Percentiles rank a stretch among this genome's conserved stretches.
These are phyloP conservation scores for Leptopilina myrica DNA, from an alignment of 2,888 invertebrate genomes.

Conservation along the genomic window DNA sequence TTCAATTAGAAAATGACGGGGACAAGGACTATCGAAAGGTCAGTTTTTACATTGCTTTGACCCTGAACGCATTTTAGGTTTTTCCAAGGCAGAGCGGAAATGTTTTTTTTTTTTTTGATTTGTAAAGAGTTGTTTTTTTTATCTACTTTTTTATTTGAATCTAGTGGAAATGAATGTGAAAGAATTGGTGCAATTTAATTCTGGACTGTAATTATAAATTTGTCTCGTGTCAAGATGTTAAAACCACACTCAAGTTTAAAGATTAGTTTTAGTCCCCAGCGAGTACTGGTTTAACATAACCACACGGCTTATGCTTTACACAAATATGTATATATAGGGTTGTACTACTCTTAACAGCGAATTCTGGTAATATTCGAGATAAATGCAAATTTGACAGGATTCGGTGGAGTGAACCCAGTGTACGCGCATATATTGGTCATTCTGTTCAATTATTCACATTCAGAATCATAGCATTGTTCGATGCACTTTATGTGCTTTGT, in stretches of 20 bases:
- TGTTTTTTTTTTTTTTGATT: too few species aligned
- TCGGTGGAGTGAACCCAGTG: slow-evolving; percentile 11
- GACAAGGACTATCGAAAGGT: slow-evolving; percentile 4
- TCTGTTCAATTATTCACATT: slow-evolving; percentile 18
- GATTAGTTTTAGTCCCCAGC: too few species aligned
- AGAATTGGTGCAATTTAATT: too few species aligned
- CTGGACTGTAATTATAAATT: too few species aligned
- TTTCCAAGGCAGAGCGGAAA: background rate
- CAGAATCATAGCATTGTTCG: slow-evolving; percentile 5
- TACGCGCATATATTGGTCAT: background rate
- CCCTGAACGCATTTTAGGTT: background rate
- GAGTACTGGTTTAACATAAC: too few species aligned
- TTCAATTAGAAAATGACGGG: slow-evolving; percentile 10
- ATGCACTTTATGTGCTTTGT: background rate
- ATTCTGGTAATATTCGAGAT: slow-evolving; percentile 17
- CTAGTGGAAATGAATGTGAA: too few species aligned
- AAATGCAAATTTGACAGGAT: slow-evolving; percentile 29
- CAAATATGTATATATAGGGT: background rate
- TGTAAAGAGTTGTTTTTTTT: too few species aligned
- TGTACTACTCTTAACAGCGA: slow-evolving; percentile 13
- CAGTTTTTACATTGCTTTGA: background rate
- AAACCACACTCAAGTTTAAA: too few species aligned
- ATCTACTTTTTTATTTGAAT: too few species aligned
- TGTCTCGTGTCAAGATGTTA: too few species aligned
- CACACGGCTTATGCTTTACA: too few species aligned